These are phyloP conservation scores for Ceratoteleas bidentatus DNA, from an alignment of 1,140 invertebrate genomes.

Conservation along the genomic window DNA sequence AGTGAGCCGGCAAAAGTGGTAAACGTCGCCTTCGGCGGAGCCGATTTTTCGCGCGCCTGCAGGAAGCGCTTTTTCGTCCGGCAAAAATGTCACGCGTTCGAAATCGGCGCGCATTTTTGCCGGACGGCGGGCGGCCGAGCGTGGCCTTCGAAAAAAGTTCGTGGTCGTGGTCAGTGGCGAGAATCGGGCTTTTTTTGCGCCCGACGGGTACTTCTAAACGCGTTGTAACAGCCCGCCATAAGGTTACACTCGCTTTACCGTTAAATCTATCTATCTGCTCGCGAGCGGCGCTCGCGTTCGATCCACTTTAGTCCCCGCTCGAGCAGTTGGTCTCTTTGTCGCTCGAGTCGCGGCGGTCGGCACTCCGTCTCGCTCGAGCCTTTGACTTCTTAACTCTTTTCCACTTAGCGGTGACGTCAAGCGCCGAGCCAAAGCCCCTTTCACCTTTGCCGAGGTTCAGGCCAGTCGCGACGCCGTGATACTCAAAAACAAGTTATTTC, in stretches of 20 bases:
- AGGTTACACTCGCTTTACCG: constrained; percentile 77
- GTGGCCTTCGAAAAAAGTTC: constrained; percentile 64
- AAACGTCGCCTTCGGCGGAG: too few species aligned
- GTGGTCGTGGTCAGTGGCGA: constrained; percentile 69
- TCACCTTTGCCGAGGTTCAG: constrained; percentile 71
- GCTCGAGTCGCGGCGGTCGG: constrained; percentile 3
- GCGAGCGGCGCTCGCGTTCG: constrained; percentile 69
- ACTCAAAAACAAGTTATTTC: constrained; percentile 48
- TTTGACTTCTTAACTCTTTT: constrained; percentile 68
- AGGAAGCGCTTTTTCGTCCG: too few species aligned
- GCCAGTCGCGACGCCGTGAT: constrained; percentile 34
- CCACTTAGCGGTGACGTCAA: constrained; percentile 69
- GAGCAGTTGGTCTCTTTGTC: constrained; percentile 44
- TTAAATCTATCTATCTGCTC: constrained; percentile 70
- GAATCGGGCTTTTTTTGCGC: constrained; percentile 46
- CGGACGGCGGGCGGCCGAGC: constrained; percentile 25
- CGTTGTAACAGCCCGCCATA: constrained; percentile 67
- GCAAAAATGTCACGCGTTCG: too few species aligned
- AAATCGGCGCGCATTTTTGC: constrained; percentile 31
- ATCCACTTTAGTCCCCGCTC: constrained; percentile 56
- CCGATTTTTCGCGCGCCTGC: too few species aligned
- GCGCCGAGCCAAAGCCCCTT: constrained; percentile 69
- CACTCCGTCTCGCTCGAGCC: constrained; percentile 36
- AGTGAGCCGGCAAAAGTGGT: too few species aligned
- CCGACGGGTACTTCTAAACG: constrained; percentile 36